phyloP scores from a whole-genome alignment of 2,113 vertebrate genomes.

The Romanogobio albipinnatus region DNA sequence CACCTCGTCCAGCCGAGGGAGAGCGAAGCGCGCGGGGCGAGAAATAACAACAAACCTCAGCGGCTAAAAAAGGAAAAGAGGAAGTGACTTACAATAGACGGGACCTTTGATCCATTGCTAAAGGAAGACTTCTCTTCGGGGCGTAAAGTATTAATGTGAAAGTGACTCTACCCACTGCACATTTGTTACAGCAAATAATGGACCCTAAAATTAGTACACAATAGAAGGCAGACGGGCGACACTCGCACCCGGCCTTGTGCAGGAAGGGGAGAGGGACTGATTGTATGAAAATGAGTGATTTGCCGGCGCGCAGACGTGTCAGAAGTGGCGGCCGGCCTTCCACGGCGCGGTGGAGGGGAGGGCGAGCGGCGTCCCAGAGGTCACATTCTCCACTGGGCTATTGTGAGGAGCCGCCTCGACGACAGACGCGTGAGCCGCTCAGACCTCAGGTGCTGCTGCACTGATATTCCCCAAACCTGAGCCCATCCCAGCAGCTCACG shows the following conservation, averaged over 20 bases:
- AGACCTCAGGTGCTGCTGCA: too few species aligned
- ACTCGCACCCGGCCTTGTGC: constrained; percentile 67
- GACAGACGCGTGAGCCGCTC: too few species aligned
- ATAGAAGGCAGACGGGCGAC: constrained; percentile 81
- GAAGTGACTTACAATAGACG: constrained; percentile 93
- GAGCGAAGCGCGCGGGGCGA: constrained; percentile 63
- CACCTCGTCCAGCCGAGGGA: constrained; percentile 60
- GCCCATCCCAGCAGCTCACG: too few species aligned
- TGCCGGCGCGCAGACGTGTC: constrained; percentile 64
- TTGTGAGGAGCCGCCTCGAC: constrained; percentile 29
- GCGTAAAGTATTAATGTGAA: constrained; percentile 82
- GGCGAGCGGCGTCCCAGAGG: constrained; percentile 49
- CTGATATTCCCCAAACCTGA: too few species aligned
- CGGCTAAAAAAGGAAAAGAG: constrained; percentile 83
- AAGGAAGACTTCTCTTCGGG: constrained; percentile 76
- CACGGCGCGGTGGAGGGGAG: constrained; percentile 37
- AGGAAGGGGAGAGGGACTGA: constrained; percentile 79
- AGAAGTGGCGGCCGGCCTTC: constrained; percentile 63
- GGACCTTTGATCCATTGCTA: constrained; percentile 88
- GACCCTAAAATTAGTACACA: constrained; percentile 95
- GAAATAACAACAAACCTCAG: constrained; percentile 72
- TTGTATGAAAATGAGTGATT: constrained; percentile 83
- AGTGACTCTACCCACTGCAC: constrained; percentile 80
- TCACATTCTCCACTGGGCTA: constrained; percentile 46
- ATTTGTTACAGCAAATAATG: constrained; percentile 81